These are phyloP conservation scores for Mus minutoides DNA, from an alignment of 2,797 vertebrate genomes.

Conservation along the genomic window DNA sequence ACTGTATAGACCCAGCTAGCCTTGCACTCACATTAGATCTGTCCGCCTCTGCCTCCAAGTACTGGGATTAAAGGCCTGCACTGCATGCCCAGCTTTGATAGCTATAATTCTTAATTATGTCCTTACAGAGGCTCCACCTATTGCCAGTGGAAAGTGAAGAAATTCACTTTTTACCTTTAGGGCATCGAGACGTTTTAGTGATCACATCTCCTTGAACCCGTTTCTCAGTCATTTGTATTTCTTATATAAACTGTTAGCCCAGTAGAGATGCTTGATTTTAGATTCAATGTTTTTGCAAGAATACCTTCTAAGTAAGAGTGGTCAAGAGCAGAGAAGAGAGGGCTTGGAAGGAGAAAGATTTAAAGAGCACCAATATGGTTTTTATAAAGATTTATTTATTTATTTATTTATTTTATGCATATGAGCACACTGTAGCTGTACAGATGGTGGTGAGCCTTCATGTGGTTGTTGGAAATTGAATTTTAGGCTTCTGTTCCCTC, in stretches of 20 bases:
- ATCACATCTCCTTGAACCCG: neutral
- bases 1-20: neutral
- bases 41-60: neutral
- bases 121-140: neutral
- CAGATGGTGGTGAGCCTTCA: too few species aligned
- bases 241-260: neutral
- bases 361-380: neutral
- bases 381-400: too few species aligned
- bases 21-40: neutral
- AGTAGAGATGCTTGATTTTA: neutral
- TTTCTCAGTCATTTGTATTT: constrained; percentile 21
- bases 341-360: neutral
- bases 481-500: too few species aligned
- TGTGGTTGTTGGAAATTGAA: too few species aligned
- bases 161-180: neutral
- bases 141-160: too few species aligned
- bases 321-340: neutral
- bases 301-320: neutral
- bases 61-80: neutral
- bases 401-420: too few species aligned
- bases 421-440: too few species aligned
- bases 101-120: neutral
- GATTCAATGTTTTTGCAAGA: neutral
- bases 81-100: too few species aligned
- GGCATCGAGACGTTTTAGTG: neutral